phyloP scores from a whole-genome alignment of 2,888 invertebrate species.

The Deilephila porcellus region DNA sequence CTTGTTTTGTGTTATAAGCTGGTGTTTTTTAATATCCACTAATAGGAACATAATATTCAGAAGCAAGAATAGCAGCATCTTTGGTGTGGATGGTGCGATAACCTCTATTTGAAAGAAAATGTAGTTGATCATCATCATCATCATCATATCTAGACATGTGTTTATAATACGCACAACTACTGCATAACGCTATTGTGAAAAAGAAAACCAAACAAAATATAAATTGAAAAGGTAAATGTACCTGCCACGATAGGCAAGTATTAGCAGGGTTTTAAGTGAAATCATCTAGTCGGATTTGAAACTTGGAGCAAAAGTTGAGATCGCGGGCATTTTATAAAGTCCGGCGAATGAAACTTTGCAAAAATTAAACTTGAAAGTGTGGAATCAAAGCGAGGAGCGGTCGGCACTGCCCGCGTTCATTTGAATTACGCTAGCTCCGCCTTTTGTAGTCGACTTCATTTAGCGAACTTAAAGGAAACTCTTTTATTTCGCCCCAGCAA shows the following conservation, averaged over 20 bases:
- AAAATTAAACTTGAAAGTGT: constrained; percentile 79
- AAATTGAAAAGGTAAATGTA: neutral
- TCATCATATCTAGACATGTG: too few species aligned
- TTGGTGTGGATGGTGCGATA: too few species aligned
- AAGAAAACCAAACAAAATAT: neutral
- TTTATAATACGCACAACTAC: too few species aligned
- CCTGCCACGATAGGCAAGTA: neutral
- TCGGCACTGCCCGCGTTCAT: constrained; percentile 70
- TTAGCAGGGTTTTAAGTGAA: constrained; percentile 31
- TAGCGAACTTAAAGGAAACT: constrained; percentile 78
- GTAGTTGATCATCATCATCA: too few species aligned
- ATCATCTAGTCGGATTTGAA: constrained; percentile 49
- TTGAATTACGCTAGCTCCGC: constrained; percentile 79
- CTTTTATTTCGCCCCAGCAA: constrained; percentile 74
- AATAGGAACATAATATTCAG: too few species aligned
- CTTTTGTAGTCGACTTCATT: constrained; percentile 84
- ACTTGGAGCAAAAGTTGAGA: constrained; percentile 62
- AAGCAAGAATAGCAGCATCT: too few species aligned
- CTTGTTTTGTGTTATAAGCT: too few species aligned
- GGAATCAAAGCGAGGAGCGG: constrained; percentile 76
- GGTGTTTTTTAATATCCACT: too few species aligned
- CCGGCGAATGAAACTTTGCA: constrained; percentile 73
- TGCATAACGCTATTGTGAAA: too few species aligned
- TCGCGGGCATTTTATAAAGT: constrained; percentile 62
- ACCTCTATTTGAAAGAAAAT: too few species aligned